A percentile compares a stretch with the other conserved stretches of the same genome.
These are phyloP conservation scores for Pollenia labialis DNA, from an alignment of 2,888 invertebrate species.

Conservation along the genomic window DNA sequence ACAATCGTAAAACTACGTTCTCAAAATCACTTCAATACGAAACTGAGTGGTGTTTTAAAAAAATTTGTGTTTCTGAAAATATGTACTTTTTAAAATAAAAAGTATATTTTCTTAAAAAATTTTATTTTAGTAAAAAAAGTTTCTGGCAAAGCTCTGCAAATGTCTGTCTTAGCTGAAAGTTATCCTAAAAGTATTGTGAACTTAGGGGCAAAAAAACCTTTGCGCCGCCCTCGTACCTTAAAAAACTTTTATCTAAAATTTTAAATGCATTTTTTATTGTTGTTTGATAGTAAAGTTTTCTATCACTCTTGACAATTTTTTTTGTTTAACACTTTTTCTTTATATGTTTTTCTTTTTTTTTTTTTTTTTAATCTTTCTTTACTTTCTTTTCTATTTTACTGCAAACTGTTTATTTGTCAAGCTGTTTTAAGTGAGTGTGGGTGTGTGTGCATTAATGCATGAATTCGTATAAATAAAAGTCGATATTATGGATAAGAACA, in stretches of 20 bases:
- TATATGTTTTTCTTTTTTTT: background rate
- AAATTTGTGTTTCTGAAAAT: too few relatives aligned
- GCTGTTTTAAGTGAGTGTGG: slow-evolving; percentile 31
- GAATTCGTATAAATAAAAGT: background rate
- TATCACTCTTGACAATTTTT: slow-evolving; percentile 32
- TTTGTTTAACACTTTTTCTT: background rate
- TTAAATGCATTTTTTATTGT: background rate
- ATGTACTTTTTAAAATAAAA: too few relatives aligned
- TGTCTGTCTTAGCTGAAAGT: too few relatives aligned
- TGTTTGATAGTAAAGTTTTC: slow-evolving; percentile 1
- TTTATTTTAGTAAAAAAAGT: too few relatives aligned
- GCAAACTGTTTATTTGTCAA: background rate
- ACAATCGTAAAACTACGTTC: too few relatives aligned
- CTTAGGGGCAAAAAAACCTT: background rate
- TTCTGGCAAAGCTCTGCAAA: too few relatives aligned
- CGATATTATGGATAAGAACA: slow-evolving; percentile 45
- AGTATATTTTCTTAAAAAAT: too few relatives aligned
- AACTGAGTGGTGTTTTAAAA: too few relatives aligned
- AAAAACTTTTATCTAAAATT: background rate
- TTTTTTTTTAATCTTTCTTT: background rate
- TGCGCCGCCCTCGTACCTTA: background rate
- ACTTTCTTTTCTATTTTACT: slow-evolving; percentile 9
- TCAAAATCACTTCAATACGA: too few relatives aligned
- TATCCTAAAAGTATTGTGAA: background rate
- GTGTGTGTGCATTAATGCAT: background rate